Conservation (phyloP, 1,140 invertebrate species). For the Melanaphis sacchari region DNA sequence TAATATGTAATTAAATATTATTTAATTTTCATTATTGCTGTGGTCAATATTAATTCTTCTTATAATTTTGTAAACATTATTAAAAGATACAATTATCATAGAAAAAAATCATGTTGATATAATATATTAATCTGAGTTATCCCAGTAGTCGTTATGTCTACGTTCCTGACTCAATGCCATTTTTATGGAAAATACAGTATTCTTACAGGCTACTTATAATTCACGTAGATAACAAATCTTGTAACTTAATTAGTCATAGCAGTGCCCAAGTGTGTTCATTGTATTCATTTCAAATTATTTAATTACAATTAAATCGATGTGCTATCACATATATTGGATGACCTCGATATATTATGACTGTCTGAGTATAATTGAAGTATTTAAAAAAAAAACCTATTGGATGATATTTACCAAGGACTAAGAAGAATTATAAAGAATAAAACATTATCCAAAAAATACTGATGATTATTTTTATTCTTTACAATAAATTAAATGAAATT, state of each 20-base stretch:
- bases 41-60: background rate
- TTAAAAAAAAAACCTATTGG: background rate
- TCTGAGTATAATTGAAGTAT: conserved; percentile 24
- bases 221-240: conserved; percentile 47
- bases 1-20: too few relatives aligned
- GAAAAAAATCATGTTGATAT: background rate
- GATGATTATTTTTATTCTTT: background rate
- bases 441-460: conserved; percentile 6
- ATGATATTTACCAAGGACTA: conserved; percentile 26
- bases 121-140: background rate
- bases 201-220: background rate
- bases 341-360: conserved; percentile 45
- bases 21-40: background rate
- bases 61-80: background rate
- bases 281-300: conserved; percentile 39
- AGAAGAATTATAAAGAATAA: background rate
- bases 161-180: background rate
- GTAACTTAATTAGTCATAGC: conserved; percentile 19
- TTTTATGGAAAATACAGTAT: conserved; percentile 34
- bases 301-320: conserved; percentile 48
- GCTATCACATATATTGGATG: conserved; percentile 9
- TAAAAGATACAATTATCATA: background rate
- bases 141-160: too few relatives aligned
- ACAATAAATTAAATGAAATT: background rate
- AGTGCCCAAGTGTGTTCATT: background rate